Percentiles rank a stretch among this genome's conserved stretches.
phyloP scores from a whole-genome alignment of 1,140 invertebrate species.

The Lepeophtheirus salmonis region DNA sequence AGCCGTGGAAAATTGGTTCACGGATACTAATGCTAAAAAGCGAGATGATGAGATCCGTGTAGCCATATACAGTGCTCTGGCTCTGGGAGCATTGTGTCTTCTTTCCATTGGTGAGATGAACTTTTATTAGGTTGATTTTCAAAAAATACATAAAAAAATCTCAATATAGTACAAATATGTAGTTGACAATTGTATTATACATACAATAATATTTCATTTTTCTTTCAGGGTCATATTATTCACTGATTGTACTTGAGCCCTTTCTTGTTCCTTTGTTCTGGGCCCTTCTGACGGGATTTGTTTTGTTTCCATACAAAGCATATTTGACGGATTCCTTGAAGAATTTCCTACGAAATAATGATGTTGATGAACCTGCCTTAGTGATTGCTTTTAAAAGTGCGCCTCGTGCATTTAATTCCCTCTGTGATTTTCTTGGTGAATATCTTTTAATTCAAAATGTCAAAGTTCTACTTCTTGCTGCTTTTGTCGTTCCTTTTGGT shows the following conservation, averaged over 20 bases:
- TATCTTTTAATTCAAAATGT: neutral
- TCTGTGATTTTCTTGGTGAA: neutral
- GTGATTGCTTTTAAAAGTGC: neutral
- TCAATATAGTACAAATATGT: too few species aligned
- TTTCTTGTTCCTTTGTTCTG: constrained; percentile 15
- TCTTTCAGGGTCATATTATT: neutral
- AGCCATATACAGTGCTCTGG: neutral
- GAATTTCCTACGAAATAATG: neutral
- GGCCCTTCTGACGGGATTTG: constrained; percentile 12
- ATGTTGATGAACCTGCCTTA: neutral
- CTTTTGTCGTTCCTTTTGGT: neutral
- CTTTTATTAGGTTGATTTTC: too few species aligned
- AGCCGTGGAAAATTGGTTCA: neutral
- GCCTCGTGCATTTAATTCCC: neutral
- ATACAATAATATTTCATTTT: too few species aligned
- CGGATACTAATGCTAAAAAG: neutral
- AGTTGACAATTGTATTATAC: too few species aligned
- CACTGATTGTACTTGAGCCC: constrained; percentile 2
- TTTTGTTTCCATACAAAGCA: constrained; percentile 11
- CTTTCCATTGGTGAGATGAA: too few species aligned
- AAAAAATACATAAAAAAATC: too few species aligned
- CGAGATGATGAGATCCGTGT: neutral
- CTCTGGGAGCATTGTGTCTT: neutral
- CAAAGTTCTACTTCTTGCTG: neutral
- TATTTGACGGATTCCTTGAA: neutral